Evolutionary conservation across 64 coral and sea anemone species (phyloP), one percentile per base, ranked within the genome.

Genomic region (Porites australiensis): DNA sequence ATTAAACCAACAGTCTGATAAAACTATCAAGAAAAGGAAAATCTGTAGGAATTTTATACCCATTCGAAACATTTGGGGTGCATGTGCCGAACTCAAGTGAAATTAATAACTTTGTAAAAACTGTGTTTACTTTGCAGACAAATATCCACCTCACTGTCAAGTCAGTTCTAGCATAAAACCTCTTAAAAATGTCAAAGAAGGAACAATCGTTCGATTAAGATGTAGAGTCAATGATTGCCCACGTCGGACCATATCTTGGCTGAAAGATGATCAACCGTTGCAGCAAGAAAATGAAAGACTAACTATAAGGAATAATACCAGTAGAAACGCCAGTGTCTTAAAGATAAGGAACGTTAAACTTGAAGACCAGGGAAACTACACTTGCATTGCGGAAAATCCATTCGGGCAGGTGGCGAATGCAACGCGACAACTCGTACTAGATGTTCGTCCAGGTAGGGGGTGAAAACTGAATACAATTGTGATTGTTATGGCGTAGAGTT

Each of bases 351-450:
- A 11, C 8, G 37, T 48, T 13, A 21, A 47, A 14, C 57, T 51
- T 18, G 59, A 46, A 0, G 90, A 93, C 70, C 62, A 44, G 52
- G 90, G 90, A 49, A 57, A 70, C 49, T 93, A 93, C 74, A 85
- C 76, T 51, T 93, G 90, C 47, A 79, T 77, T 58, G 81, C 64
- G 52, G 49, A 58, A 68, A 92, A 92, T 54, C 3, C 45, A 55
- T 45, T 77, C 19, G 90, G 90, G 4, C 79, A 37, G 64, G 13
- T 87, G 27, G 27, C 27, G 15, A 93, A 93, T 44, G 20, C 44
- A 48, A 77, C 82, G 2, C 72, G 87, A 2, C 13, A 87, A 58
- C 82, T 93, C 1, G 27, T 37, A 37, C 27, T 37, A 37, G 19
- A 65, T 22, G 81, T 83, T 18, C 81, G 62, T 50, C 37, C 66